Conservation (phyloP, 1,140 invertebrate genomes). For the Pseudomyrmex flavicornis region DNA sequence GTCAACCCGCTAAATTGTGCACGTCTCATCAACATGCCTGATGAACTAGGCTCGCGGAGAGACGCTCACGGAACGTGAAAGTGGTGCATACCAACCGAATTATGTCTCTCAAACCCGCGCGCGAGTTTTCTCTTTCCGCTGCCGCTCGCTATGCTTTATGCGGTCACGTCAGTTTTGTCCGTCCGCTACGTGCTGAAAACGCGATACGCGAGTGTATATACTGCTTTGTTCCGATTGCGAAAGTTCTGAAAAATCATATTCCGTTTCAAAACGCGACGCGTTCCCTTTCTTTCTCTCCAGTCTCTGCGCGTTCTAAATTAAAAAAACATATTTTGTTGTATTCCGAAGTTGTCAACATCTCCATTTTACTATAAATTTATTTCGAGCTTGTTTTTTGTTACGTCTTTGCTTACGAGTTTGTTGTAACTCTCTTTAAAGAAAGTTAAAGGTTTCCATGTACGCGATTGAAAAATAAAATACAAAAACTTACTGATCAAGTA, state of each 20-base stretch:
- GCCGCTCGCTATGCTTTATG: slow-evolving; percentile 30
- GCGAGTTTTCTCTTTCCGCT: slow-evolving; percentile 14
- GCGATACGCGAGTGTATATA: background rate
- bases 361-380: too few species aligned
- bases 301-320: too few species aligned
- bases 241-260: slow-evolving; percentile 22
- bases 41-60: slow-evolving; percentile 46
- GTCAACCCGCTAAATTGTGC: slow-evolving; percentile 57
- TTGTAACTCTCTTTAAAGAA: too few species aligned
- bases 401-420: too few species aligned
- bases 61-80: background rate
- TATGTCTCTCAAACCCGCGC: slow-evolving; percentile 4
- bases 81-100: slow-evolving; percentile 53
- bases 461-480: background rate
- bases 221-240: background rate
- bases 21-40: slow-evolving; percentile 61
- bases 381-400: too few species aligned
- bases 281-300: too few species aligned
- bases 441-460: background rate
- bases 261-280: background rate
- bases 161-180: slow-evolving; percentile 22
- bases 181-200: slow-evolving; percentile 23
- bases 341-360: background rate
- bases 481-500: background rate
- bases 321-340: background rate